These are phyloP conservation scores for Meleagris gallopavo DNA, from an alignment of 2,113 vertebrate genomes.

Conservation along the genomic window DNA sequence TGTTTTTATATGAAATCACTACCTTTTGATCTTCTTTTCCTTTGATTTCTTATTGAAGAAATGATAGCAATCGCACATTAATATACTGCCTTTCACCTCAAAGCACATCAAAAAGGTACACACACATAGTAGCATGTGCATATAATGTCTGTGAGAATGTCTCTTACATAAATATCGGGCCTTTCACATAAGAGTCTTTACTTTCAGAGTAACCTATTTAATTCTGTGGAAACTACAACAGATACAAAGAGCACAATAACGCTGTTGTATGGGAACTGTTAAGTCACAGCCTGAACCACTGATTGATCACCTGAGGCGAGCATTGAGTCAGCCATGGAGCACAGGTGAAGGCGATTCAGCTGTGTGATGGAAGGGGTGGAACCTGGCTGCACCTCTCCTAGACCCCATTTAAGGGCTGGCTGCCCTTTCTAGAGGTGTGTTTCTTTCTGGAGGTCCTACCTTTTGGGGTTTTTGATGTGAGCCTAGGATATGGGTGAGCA, in stretches of 20 bases:
- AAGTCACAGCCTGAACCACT: too few relatives aligned
- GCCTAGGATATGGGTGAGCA: too few relatives aligned
- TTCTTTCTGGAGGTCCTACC: too few relatives aligned
- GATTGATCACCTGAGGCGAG: too few relatives aligned
- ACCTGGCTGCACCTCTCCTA: too few relatives aligned
- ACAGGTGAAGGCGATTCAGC: too few relatives aligned
- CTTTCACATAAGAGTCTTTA: not conserved
- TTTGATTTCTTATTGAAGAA: constrained; percentile 49
- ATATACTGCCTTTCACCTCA: constrained; percentile 23
- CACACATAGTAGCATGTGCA: not conserved
- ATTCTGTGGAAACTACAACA: not conserved
- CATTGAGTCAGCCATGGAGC: too few relatives aligned
- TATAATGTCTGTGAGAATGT: not conserved
- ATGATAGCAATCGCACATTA: constrained; percentile 32
- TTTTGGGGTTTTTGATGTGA: too few relatives aligned
- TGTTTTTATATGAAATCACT: constrained; percentile 13
- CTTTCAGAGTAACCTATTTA: not conserved
- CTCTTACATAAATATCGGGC: not conserved
- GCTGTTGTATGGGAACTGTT: too few relatives aligned
- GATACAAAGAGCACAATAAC: not conserved
- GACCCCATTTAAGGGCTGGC: too few relatives aligned
- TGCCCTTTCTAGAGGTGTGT: too few relatives aligned
- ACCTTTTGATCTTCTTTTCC: constrained; percentile 3
- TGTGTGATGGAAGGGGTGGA: too few relatives aligned
- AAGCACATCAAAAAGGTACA: constrained; percentile 12